phyloP scores from a whole-genome alignment of 35 echinoderm and acorn worm genomes.

The Diadema setosum region DNA sequence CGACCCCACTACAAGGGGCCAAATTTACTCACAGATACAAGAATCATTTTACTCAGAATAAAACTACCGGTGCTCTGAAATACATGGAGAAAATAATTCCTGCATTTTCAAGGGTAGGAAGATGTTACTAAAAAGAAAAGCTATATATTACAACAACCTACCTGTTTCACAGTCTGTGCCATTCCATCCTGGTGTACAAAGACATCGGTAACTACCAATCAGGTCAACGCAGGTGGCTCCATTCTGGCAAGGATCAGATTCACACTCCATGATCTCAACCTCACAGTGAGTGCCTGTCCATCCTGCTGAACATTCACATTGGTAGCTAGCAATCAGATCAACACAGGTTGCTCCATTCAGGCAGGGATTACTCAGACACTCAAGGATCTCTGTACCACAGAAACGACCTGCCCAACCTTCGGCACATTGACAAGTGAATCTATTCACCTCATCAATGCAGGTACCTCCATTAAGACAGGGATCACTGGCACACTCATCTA shows the following conservation, averaged over 20 bases:
- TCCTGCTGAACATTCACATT: constrained; percentile 3
- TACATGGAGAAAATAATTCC: too few relatives aligned
- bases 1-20: too few relatives aligned
- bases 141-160: too few relatives aligned
- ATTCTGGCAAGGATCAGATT: constrained; percentile 49
- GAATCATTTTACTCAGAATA: too few relatives aligned
- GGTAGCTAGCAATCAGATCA: not conserved
- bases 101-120: too few relatives aligned
- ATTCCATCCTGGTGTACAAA: constrained; percentile 32
- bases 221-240: constrained; percentile 13
- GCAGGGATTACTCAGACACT: constrained; percentile 59
- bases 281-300: constrained; percentile 19
- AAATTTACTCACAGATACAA: too few relatives aligned
- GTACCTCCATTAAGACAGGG: constrained; percentile 29
- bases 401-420: not conserved
- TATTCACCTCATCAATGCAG: not conserved
- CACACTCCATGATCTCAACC: constrained; percentile 71
- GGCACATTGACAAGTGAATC: constrained; percentile 20
- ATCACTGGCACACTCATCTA: not conserved
- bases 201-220: constrained; percentile 23
- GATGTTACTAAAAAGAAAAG: too few relatives aligned
- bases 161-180: constrained; percentile 59
- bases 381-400: not conserved
- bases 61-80: too few relatives aligned
- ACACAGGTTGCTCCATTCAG: not conserved